These are phyloP conservation scores for Ephialtes manifestator DNA, from an alignment of 2,888 invertebrate genomes.

Conservation along the genomic window DNA sequence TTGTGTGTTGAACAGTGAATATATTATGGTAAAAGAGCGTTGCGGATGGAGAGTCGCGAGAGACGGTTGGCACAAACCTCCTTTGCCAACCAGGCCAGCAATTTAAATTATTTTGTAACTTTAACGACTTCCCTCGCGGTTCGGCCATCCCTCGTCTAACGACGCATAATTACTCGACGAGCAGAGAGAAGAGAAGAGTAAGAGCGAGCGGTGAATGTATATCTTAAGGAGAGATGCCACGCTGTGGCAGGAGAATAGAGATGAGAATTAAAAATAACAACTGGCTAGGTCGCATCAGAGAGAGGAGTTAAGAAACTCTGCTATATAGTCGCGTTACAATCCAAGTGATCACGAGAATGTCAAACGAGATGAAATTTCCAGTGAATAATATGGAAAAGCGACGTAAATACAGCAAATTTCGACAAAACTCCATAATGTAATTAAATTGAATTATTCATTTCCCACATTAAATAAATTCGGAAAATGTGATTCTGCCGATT, in stretches of 20 bases:
- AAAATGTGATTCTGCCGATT: no score
- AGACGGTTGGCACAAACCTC: slow-evolving; percentile 45
- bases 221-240: slow-evolving; percentile 31
- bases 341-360: background rate
- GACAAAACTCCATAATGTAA: background rate
- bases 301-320: slow-evolving; percentile 61
- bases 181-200: slow-evolving; percentile 10
- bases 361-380: background rate
- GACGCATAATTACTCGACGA: slow-evolving; percentile 62
- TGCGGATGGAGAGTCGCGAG: slow-evolving; percentile 23
- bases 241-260: slow-evolving; percentile 14
- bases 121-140: slow-evolving; percentile 64
- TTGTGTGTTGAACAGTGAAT: background rate
- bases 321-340: slow-evolving; percentile 41
- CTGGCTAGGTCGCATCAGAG: slow-evolving; percentile 34
- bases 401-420: background rate
- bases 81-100: slow-evolving; percentile 67
- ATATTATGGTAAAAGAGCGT: background rate
- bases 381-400: background rate
- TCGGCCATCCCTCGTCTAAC: slow-evolving; percentile 60
- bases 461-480: background rate
- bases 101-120: slow-evolving; percentile 70
- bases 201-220: slow-evolving; percentile 1
- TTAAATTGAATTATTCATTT: background rate
- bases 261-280: slow-evolving; percentile 55